Conservation (phyloP, 2,113 vertebrate genomes). For the Psittacara wagleri region DNA sequence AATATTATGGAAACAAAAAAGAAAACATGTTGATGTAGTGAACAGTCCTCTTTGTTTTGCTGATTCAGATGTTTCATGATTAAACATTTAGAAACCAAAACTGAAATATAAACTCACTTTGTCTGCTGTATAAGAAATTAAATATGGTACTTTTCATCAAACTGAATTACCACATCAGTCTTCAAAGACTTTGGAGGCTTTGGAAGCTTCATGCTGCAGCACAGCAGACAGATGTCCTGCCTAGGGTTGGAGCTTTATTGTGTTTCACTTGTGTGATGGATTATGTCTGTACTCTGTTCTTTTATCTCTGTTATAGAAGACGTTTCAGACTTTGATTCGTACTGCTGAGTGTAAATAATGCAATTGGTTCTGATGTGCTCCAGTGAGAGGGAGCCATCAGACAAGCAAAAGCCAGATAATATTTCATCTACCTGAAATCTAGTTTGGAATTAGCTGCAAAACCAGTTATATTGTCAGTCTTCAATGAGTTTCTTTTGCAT, state of each 20-base stretch:
- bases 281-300: neutral
- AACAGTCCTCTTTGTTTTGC: neutral
- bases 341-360: slow-evolving; percentile 28
- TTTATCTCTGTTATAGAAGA: slow-evolving; percentile 38
- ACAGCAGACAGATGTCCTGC: slow-evolving; percentile 34
- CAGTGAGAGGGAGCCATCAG: neutral
- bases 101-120: slow-evolving; percentile 31
- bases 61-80: slow-evolving; percentile 32
- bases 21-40: neutral
- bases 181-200: slow-evolving; percentile 36
- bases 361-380: slow-evolving; percentile 3
- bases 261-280: slow-evolving; percentile 40
- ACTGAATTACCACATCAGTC: slow-evolving; percentile 14
- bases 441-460: neutral
- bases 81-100: slow-evolving; percentile 31
- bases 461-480: neutral
- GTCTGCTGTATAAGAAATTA: neutral
- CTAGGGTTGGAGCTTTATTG: slow-evolving; percentile 16
- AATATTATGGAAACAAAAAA: neutral
- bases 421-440: neutral
- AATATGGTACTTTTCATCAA: slow-evolving; percentile 17
- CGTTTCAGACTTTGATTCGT: slow-evolving; percentile 15
- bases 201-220: neutral
- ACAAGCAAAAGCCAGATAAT: neutral
- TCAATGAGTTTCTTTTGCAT: neutral